Evolutionary conservation across 2,797 vertebrate species (phyloP).

Genomic region (Megaceryle alcyon): DNA sequence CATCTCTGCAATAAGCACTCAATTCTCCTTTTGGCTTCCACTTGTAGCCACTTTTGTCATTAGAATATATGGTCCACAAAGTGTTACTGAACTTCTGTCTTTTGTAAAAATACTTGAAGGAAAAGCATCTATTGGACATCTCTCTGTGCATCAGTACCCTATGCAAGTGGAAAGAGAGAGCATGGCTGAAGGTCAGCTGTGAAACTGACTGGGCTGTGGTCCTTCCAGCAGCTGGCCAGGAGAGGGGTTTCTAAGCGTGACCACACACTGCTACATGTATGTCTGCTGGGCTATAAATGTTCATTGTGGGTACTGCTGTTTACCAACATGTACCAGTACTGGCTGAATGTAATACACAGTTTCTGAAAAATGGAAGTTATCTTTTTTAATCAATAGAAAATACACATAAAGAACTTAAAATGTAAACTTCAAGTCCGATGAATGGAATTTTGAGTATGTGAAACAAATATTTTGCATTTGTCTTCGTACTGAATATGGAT

Average conservation of each 20-base stretch:
- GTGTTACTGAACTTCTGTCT: not conserved
- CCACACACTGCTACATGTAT: accelerated
- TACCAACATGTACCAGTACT: not conserved
- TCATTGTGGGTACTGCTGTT: not conserved
- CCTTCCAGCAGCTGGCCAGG: not conserved
- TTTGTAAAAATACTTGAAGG: not conserved
- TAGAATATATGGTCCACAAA: not conserved
- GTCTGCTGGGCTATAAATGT: not conserved
- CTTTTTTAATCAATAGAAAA: not conserved
- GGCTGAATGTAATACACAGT: not conserved
- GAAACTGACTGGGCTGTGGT: not conserved
- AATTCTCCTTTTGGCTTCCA: not conserved
- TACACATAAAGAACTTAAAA: not conserved
- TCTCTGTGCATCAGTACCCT: not conserved
- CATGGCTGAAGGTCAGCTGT: not conserved
- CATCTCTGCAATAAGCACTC: accelerated
- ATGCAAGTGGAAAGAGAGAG: not conserved
- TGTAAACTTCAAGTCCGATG: not conserved
- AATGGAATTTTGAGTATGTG: not conserved
- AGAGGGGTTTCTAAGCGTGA: not conserved
- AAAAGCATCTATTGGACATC: not conserved
- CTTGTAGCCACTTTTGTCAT: not conserved
- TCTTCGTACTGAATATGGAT: not conserved
- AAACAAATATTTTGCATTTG: not conserved
- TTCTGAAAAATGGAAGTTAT: not conserved